These are phyloP conservation scores for Daubentonia madagascariensis DNA, from an alignment of 2,113 vertebrate species.

Conservation along the genomic window DNA sequence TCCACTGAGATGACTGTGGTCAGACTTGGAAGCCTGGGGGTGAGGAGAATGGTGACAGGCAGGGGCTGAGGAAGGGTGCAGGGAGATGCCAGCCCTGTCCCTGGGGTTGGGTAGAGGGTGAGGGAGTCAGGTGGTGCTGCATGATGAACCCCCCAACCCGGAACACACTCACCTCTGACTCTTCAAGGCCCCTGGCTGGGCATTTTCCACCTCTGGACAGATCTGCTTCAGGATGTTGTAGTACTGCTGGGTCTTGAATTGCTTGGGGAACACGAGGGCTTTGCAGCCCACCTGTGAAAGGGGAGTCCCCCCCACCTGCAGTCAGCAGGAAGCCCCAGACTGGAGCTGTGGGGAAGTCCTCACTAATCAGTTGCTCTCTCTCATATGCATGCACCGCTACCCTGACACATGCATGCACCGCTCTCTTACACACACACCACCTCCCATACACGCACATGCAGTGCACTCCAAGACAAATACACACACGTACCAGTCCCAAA, in stretches of 20 bases:
- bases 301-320: not conserved
- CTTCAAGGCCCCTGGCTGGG: slow-evolving; percentile 87
- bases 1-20: slow-evolving; percentile 87
- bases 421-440: not conserved
- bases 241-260: slow-evolving; percentile 93
- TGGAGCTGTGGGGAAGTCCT: not conserved
- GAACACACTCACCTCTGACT: slow-evolving; percentile 87
- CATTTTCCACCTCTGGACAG: slow-evolving; percentile 91
- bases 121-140: not conserved
- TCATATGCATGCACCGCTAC: not conserved
- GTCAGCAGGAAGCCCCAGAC: not conserved
- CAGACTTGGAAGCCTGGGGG: slow-evolving; percentile 90
- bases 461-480: not conserved
- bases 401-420: too few relatives aligned
- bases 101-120: not conserved
- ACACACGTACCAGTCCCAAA: not conserved
- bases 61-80: not conserved
- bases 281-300: slow-evolving; percentile 90
- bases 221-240: slow-evolving; percentile 90
- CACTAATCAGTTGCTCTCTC: not conserved
- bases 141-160: rapidly evolving
- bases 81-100: not conserved
- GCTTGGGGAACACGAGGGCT: slow-evolving; percentile 89
- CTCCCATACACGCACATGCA: not conserved
- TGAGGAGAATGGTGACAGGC: not conserved